These are phyloP conservation scores for Gorsachius goisagi DNA, from an alignment of 2,113 vertebrate genomes.

Conservation along the genomic window DNA sequence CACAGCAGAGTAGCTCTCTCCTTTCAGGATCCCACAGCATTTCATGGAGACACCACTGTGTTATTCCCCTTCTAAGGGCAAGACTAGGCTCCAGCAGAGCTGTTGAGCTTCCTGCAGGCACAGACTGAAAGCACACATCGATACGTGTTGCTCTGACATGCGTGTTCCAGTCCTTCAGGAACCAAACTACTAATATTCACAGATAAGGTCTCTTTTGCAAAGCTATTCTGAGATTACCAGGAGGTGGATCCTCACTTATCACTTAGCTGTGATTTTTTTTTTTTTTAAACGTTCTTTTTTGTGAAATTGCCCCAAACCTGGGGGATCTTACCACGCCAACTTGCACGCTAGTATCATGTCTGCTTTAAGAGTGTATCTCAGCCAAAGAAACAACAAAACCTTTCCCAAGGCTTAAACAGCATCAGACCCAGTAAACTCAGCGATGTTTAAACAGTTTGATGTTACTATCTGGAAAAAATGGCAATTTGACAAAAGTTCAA, in stretches of 20 bases:
- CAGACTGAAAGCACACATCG: background rate
- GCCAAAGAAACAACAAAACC: background rate
- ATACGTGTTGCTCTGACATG: rapidly evolving
- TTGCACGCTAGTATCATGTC: background rate
- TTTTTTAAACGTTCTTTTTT: background rate
- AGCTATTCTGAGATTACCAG: background rate
- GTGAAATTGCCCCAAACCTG: background rate
- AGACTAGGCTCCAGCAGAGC: background rate
- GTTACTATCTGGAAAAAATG: background rate
- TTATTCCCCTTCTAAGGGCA: background rate
- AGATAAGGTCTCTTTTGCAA: background rate
- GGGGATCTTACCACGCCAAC: background rate
- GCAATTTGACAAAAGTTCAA: background rate
- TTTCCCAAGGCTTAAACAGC: background rate
- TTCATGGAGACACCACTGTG: background rate
- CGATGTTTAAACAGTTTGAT: background rate
- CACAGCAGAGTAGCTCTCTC: background rate
- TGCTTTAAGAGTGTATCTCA: background rate
- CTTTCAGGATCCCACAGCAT: background rate
- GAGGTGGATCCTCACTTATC: background rate
- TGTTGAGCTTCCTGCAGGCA: background rate
- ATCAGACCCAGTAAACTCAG: background rate
- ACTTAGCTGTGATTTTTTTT: background rate
- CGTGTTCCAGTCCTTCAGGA: background rate
- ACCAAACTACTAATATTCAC: background rate